A percentile compares a stretch with the other conserved stretches of the same genome.
Conservation (phyloP, 2,888 invertebrate species). For the Andrena marginata region DNA sequence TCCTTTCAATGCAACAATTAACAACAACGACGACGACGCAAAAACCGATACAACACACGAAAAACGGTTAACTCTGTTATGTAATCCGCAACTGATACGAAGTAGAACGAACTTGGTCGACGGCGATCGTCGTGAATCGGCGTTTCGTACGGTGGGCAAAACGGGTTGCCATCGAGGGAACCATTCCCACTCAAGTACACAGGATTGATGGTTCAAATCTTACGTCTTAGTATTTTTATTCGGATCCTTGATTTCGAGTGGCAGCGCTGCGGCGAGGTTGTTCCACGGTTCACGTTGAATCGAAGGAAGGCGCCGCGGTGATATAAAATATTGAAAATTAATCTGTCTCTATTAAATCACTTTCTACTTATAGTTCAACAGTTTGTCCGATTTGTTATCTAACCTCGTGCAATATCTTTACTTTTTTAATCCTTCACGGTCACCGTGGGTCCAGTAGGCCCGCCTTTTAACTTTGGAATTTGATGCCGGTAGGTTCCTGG, state of each 20-base stretch:
- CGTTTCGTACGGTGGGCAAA: not conserved
- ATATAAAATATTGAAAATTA: not conserved
- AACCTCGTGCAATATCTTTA: too few relatives aligned
- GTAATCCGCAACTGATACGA: not conserved
- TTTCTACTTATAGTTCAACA: too few relatives aligned
- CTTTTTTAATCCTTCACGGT: too few relatives aligned
- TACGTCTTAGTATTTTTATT: not conserved
- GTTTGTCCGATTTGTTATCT: too few relatives aligned
- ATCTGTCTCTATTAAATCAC: not conserved
- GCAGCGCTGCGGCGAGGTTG: constrained; percentile 26
- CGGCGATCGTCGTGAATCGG: constrained; percentile 11
- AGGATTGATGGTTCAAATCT: not conserved
- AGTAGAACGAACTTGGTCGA: constrained; percentile 11
- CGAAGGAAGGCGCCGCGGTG: not conserved
- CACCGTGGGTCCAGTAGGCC: too few relatives aligned
- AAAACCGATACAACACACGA: constrained; percentile 17
- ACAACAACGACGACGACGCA: constrained; percentile 12
- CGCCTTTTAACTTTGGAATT: too few relatives aligned
- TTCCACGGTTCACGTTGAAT: constrained; percentile 7
- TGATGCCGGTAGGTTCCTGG: too few relatives aligned
- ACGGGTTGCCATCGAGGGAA: constrained; percentile 11
- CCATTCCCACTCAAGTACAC: constrained; percentile 1
- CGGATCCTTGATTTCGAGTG: not conserved
- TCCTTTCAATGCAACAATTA: not conserved
- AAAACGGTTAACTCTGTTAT: constrained; percentile 3